These are phyloP conservation scores for Eilema sororculum DNA, from an alignment of 2,888 invertebrate species.

Conservation along the genomic window DNA sequence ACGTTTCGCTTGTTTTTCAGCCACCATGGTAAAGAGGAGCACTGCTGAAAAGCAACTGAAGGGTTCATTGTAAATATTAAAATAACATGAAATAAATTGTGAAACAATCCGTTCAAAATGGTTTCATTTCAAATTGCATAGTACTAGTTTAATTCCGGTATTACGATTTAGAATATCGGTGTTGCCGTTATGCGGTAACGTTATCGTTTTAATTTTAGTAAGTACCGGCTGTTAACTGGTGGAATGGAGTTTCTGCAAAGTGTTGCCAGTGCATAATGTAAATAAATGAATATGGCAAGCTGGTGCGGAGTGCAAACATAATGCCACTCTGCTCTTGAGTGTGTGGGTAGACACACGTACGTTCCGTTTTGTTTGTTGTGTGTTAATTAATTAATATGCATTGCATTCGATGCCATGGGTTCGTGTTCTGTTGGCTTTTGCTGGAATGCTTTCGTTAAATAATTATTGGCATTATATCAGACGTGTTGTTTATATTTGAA, in stretches of 20 bases:
- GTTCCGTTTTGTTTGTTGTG: constrained; percentile 46
- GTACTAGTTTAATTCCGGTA: constrained; percentile 32
- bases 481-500: not conserved
- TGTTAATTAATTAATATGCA: constrained; percentile 58
- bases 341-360: constrained; percentile 12
- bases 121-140: not conserved
- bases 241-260: constrained; percentile 56
- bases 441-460: not conserved
- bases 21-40: too few species aligned
- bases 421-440: not conserved
- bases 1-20: too few species aligned
- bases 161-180: constrained; percentile 57
- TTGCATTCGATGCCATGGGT: constrained; percentile 40
- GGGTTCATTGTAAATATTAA: not conserved
- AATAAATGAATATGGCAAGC: constrained; percentile 56
- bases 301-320: constrained; percentile 45
- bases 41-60: too few species aligned
- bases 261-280: constrained; percentile 55
- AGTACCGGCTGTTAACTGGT: constrained; percentile 61
- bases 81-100: not conserved
- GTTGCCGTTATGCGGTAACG: constrained; percentile 58
- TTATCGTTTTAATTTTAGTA: constrained; percentile 76
- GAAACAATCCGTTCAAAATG: not conserved
- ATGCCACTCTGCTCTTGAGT: constrained; percentile 41
- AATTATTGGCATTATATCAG: not conserved